Evolutionary conservation across 1,140 invertebrate genomes (phyloP), one percentile per base, ranked within the genome.

Genomic region (Ceratitis capitata): DNA sequence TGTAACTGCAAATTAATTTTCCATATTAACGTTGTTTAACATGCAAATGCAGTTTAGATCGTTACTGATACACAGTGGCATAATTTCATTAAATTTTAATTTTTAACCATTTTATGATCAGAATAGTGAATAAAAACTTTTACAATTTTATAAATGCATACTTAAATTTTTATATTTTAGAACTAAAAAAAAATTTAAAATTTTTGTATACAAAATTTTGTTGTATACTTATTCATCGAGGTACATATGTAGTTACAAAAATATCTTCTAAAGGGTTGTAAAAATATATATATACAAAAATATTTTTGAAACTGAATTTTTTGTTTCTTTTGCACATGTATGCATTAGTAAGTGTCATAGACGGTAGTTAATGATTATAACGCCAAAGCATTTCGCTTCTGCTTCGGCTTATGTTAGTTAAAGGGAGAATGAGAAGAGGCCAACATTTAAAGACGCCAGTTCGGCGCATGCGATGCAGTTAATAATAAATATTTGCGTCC

Each of bases 1-100:
- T 42, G 69, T 78, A 45, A 78, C 39, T 78, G 12, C n/a, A 45
- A 42, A 78, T 78, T 78, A 78, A 78, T 78, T 78, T 78, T 78
- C 69, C 69, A 45, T 42, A 78, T 78, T 47, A 78, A 45, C 39
- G 23, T 35, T 19, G n/a, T 78, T 23, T 23, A 26, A 78, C 69
- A 78, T 78, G 69, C 69, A 78, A 78, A 78, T 16, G 19, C 69
- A 61, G 35, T 23, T 78, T 47, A 45, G n/a, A 39, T n/a, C 39
- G 39, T 23, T 39, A 12, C 16, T 45, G 19, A 5, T 2, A 1
- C 39, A 78, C 69, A 45, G 69, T 45, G 32, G 19, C 6, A 12
- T 39, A 78, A 5, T 78, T 78, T 3, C 39, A 23, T 45, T 23
- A 1, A 4, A 29, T 61, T 29, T 29, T 9, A 9, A 29, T 29